These are phyloP conservation scores for Leptonema lineaticorne DNA, from an alignment of 1,140 invertebrate genomes.

Conservation along the genomic window DNA sequence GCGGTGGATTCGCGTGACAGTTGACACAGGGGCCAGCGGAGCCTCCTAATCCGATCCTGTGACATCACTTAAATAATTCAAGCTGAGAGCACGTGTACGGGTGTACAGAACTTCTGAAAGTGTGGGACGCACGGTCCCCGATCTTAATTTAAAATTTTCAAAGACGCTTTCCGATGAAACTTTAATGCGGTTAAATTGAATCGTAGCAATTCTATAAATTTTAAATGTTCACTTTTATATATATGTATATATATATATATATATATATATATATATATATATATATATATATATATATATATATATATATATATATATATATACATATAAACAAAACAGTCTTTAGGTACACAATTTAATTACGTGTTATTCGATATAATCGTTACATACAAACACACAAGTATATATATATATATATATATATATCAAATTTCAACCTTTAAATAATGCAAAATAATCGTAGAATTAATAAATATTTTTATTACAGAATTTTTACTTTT, in stretches of 20 bases:
- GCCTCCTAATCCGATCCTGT: not conserved
- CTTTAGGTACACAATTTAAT: not conserved
- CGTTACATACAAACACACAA: too few relatives aligned
- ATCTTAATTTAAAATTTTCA: too few relatives aligned
- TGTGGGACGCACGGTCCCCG: not conserved
- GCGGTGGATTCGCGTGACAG: not conserved
- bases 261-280: not conserved
- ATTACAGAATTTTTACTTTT: too few relatives aligned
- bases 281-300: not conserved
- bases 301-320: not conserved
- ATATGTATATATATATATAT: not conserved
- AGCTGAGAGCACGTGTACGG: not conserved
- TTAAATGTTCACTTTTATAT: not conserved
- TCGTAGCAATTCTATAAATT: not conserved
- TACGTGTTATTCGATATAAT: too few relatives aligned
- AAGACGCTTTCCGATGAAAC: too few relatives aligned
- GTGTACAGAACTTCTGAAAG: not conserved
- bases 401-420: too few relatives aligned
- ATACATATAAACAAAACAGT: not conserved
- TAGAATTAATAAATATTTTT: too few relatives aligned
- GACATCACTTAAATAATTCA: slow-evolving; percentile 10
- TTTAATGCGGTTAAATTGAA: too few relatives aligned
- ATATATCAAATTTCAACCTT: too few relatives aligned
- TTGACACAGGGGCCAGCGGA: slow-evolving; percentile 1
- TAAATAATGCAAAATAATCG: too few relatives aligned